A percentile compares a stretch with the other conserved stretches of the same genome.
phyloP scores from a whole-genome alignment of 2,113 vertebrate species.

The Myanophis thanlyinensis region DNA sequence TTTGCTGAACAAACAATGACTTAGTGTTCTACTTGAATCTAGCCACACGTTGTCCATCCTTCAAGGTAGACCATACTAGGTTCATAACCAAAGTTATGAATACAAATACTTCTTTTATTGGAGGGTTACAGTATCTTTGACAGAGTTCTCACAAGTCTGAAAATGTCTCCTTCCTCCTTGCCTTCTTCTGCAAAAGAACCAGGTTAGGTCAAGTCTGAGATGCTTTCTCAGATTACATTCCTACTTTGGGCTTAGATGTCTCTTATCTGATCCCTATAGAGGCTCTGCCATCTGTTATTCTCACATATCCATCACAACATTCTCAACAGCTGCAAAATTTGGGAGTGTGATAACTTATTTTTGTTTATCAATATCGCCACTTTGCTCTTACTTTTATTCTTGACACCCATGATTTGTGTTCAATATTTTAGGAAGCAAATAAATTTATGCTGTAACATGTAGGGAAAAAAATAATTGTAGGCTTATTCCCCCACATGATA shows the following conservation, averaged over 20 bases:
- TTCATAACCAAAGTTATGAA: background rate
- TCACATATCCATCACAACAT: background rate
- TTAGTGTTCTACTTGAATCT: background rate
- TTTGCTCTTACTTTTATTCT: background rate
- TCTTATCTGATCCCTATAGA: background rate
- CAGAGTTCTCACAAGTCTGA: background rate
- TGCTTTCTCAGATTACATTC: background rate
- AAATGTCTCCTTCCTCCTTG: background rate
- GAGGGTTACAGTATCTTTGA: background rate
- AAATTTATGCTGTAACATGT: slow-evolving; percentile 49
- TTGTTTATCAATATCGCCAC: background rate
- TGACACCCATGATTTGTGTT: background rate
- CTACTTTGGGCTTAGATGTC: background rate
- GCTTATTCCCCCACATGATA: background rate
- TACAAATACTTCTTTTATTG: background rate
- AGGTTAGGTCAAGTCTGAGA: background rate
- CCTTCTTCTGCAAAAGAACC: background rate
- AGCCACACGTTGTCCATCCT: background rate
- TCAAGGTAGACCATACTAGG: background rate
- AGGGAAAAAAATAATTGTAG: slow-evolving; percentile 47
- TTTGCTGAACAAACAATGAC: background rate
- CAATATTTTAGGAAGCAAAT: slow-evolving; percentile 27
- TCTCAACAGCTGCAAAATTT: background rate
- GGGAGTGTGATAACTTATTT: background rate
- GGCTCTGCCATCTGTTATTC: background rate